Percentiles rank a stretch among this genome's conserved stretches.
Evolutionary conservation across 2,888 invertebrate genomes (phyloP).

Genomic region (Xestia sexstrigata): DNA sequence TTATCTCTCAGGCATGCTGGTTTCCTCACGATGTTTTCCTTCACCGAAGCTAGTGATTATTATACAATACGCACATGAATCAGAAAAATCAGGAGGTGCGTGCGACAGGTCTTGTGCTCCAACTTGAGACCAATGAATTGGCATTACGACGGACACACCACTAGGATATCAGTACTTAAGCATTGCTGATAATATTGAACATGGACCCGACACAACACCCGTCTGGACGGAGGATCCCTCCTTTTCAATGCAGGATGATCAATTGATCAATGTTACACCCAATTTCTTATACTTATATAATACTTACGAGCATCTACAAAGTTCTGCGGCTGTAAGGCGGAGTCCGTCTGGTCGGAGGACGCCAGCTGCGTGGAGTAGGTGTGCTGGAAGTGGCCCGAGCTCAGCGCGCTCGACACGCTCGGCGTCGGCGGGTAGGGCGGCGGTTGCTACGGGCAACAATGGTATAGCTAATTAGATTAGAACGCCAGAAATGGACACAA

Average conservation of each 20-base stretch:
- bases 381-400: conserved; percentile 81
- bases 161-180: no score
- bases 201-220: background rate
- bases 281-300: background rate
- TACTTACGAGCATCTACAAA: conserved; percentile 86
- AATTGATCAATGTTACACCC: background rate
- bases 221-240: background rate
- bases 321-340: conserved; percentile 78
- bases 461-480: background rate
- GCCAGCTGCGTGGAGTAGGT: conserved; percentile 78
- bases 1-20: no score
- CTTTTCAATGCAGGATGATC: background rate
- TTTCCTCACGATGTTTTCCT: no score
- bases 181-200: background rate
- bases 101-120: no score
- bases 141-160: no score
- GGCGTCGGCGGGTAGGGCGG: conserved; percentile 89
- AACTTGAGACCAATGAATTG: no score
- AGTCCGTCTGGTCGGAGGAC: conserved; percentile 80
- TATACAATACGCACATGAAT: no score
- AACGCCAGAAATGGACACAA: background rate
- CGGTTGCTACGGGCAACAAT: conserved; percentile 66
- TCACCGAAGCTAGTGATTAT: no score
- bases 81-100: no score
- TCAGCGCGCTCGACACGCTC: conserved; percentile 80